Conservation (phyloP, 2,113 vertebrate species). For the Rafetus swinhoei region DNA sequence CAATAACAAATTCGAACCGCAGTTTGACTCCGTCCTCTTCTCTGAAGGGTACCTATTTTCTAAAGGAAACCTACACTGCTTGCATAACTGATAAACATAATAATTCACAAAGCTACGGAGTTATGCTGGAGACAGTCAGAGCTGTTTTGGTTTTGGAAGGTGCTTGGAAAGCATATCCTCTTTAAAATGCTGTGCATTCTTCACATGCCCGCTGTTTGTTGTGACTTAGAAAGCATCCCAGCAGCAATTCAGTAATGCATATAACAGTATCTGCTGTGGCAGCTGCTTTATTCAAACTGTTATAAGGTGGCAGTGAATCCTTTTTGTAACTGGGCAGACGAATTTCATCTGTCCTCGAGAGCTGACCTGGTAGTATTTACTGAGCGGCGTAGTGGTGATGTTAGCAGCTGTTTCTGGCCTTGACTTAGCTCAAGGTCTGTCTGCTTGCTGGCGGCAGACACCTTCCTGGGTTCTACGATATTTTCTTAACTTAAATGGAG, state of each 20-base stretch:
- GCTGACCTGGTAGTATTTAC: background rate
- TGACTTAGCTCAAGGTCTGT: background rate
- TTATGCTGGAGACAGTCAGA: background rate
- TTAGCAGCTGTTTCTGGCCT: background rate
- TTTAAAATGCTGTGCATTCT: background rate
- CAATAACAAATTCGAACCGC: background rate
- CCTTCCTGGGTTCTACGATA: background rate
- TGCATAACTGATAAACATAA: background rate
- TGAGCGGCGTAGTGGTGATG: background rate
- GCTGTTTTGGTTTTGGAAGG: background rate
- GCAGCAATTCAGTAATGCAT: background rate
- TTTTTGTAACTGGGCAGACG: background rate
- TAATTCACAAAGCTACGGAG: background rate
- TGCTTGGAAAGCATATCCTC: background rate
- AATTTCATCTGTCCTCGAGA: background rate
- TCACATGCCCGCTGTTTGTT: background rate
- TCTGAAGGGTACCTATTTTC: background rate
- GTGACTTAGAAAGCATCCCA: background rate
- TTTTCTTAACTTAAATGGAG: background rate
- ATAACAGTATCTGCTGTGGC: background rate
- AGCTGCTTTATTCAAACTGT: background rate
- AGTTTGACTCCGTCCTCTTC: background rate
- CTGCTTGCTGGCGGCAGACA: background rate
- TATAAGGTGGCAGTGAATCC: background rate
- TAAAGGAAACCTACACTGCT: background rate